Evolutionary conservation across 2,113 vertebrate genomes (phyloP), one percentile per base, ranked within the genome.

Genomic region (Prunella himalayana): DNA sequence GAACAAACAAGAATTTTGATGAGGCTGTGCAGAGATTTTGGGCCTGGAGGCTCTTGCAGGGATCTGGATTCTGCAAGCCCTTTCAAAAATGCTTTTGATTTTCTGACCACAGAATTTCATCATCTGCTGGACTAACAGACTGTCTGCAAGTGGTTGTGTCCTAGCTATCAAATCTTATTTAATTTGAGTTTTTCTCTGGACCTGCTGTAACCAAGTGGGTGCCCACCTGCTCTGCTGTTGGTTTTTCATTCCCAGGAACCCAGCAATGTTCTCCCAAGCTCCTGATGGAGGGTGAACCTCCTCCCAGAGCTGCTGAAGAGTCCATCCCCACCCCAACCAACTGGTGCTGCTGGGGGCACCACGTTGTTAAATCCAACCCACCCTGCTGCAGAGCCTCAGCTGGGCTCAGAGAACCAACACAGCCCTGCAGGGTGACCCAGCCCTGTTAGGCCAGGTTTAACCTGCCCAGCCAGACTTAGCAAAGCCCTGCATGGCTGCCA

Each of bases 71-170:
- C 91, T 63, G 41, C 23, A 86, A 78, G 3, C 2, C 68, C 59
- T 76, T 84, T 65, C 39, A 47, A 54, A 92, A 69, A 11, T 15
- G 73, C 50, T 92, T 92, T 79, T 65, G 33, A 81, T 82, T 95
- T 92, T 82, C 73, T 84, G 68, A 77, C 37, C 31, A 35, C 45
- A 57, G n/a, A 22, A 86, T 86, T 95, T 64, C 78, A 86, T 72
- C 72, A 77, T 59, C 65, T 53, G 79, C 37, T 60, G 86, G 33
- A 25, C 64, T 37, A 54, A 42, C 27, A 41, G 24, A 25, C 12
- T 5, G 2, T n/a, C 65, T 82, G 84, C 2, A 4, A 88, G 91
- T 6, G 65, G 33, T 11, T 41, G 44, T 66, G 56, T 33, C 81
- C 66, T 9, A 70, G 82, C 42, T 63, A 47, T 28, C 31, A 53